Evolutionary conservation across 2,797 vertebrate genomes (phyloP).

Genomic region (Podargus strigoides): DNA sequence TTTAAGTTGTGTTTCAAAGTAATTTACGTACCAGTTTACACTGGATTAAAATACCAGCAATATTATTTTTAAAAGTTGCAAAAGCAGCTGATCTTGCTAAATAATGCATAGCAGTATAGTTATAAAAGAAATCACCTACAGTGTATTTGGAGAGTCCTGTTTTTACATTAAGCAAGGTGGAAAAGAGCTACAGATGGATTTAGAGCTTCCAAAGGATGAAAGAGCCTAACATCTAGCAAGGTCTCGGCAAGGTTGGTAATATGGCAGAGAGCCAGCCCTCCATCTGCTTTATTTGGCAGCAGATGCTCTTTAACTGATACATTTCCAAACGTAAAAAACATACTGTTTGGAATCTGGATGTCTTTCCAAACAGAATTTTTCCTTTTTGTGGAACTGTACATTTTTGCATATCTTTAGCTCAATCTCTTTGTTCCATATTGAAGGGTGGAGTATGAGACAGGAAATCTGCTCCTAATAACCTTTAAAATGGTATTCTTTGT

Average conservation of each 20-base stretch:
- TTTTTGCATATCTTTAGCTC: constrained; percentile 39
- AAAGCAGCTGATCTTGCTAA: background rate
- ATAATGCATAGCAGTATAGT: background rate
- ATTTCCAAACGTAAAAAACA: background rate
- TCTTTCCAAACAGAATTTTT: background rate
- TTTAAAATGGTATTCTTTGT: background rate
- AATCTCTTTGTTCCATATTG: constrained; percentile 15
- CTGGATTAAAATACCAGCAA: background rate
- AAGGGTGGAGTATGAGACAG: constrained; percentile 15
- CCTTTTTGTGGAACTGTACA: background rate
- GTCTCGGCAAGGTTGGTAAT: background rate
- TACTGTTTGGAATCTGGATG: background rate
- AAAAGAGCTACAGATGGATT: background rate
- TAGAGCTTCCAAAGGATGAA: background rate
- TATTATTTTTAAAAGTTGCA: background rate
- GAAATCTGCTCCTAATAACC: constrained; percentile 38
- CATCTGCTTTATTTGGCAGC: constrained; percentile 31
- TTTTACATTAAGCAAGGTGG: background rate
- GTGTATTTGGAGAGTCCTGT: background rate
- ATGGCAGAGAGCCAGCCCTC: background rate
- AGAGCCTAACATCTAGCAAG: background rate
- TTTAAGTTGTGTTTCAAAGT: background rate
- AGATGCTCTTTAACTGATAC: constrained; percentile 2
- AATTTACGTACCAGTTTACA: background rate
- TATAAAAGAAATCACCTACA: background rate